Percentiles rank a stretch among this genome's conserved stretches.
These are phyloP conservation scores for Oreochromis mossambicus DNA, from an alignment of 2,797 vertebrate species.

Conservation along the genomic window DNA sequence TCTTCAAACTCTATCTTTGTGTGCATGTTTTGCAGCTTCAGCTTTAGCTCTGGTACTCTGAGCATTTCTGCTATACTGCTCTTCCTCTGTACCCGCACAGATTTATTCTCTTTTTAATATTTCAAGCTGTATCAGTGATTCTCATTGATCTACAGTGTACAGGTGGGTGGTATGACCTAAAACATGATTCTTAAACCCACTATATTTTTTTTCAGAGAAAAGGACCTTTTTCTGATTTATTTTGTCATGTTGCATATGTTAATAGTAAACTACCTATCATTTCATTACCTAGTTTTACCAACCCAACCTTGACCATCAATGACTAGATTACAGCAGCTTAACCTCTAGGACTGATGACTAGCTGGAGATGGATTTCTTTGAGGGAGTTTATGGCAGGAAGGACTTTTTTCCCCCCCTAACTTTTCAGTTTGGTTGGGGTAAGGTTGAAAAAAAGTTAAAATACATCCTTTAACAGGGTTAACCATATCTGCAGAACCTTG, in stretches of 20 bases:
- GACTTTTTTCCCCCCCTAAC: rapidly evolving
- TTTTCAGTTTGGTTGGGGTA: not conserved
- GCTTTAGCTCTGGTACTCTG: not conserved
- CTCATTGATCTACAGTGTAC: not conserved
- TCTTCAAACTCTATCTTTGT: not conserved
- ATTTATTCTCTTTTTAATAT: not conserved
- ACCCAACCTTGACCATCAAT: not conserved
- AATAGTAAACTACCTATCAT: not conserved
- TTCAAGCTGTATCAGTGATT: not conserved
- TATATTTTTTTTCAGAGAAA: not conserved
- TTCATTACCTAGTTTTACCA: not conserved
- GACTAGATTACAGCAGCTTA: not conserved
- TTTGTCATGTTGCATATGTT: not conserved
- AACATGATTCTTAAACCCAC: not conserved
- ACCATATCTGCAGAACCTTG: not conserved
- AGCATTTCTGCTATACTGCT: not conserved
- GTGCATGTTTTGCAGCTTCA: not conserved
- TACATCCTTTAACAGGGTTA: not conserved
- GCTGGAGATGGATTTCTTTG: not conserved
- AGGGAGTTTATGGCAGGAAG: not conserved
- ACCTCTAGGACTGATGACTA: not conserved
- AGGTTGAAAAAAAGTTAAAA: no score
- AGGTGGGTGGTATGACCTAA: not conserved
- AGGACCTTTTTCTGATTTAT: not conserved
- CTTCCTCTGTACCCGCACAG: not conserved